Conservation (phyloP, 2,888 invertebrate species). For the Pyrgus malvae region DNA sequence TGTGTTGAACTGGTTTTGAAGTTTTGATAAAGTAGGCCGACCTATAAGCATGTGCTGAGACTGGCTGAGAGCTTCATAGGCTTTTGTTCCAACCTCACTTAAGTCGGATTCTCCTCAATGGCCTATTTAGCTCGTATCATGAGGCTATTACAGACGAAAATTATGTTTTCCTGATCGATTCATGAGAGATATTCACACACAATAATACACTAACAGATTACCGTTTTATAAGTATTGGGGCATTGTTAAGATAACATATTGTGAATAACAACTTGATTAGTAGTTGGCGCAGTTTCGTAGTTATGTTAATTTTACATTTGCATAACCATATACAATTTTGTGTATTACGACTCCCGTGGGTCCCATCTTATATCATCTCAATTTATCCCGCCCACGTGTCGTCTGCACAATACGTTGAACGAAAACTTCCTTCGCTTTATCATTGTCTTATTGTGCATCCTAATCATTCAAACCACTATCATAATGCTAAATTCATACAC, state of each 20-base stretch:
- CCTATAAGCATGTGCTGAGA: slow-evolving; percentile 11
- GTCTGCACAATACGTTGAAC: slow-evolving; percentile 8
- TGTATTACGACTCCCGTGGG: neutral
- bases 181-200: neutral
- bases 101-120: slow-evolving; percentile 14
- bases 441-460: slow-evolving; percentile 22
- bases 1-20: slow-evolving; percentile 1
- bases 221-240: too few species aligned
- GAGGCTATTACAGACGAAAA: slow-evolving; percentile 3
- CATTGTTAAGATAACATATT: too few species aligned
- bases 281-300: too few species aligned
- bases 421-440: slow-evolving; percentile 22
- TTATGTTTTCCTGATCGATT: neutral
- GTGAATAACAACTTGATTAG: too few species aligned
- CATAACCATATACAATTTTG: neutral
- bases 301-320: too few species aligned
- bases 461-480: slow-evolving; percentile 5
- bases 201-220: neutral
- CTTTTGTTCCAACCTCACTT: slow-evolving; percentile 15
- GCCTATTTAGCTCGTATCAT: slow-evolving; percentile 22
- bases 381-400: slow-evolving; percentile 16
- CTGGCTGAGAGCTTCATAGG: slow-evolving; percentile 7
- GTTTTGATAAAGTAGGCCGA: slow-evolving; percentile 17
- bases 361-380: slow-evolving; percentile 6
- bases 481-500: slow-evolving; percentile 8